Evolutionary conservation across 92 coral and sea anemone genomes (phyloP), one percentile per base, ranked within the genome.

Genomic region (Zoanthus solanderi): DNA sequence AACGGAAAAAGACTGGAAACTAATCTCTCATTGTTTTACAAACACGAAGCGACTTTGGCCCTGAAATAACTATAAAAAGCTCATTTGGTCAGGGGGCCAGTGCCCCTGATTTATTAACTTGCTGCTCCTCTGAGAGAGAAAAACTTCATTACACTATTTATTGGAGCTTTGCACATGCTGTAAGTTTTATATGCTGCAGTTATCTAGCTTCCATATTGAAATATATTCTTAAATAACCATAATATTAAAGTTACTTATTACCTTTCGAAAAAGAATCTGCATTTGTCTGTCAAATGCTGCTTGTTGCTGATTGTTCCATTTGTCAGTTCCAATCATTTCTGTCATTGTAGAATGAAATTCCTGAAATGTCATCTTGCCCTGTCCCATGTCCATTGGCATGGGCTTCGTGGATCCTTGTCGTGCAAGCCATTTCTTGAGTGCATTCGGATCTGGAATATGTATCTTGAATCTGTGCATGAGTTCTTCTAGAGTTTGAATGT

Each of bases 391-490:
- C 18, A 78, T 78, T 58, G 60, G 79, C 66, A 82, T 76, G 18
- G 85, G 85, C 7, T 47, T 18, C 60, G 37, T 5, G 29, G 98
- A 91, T 4, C 95, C 95, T 34, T 93, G 88, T 3, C 94, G 94
- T 34, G 90, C 73, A 75, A 90, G 89, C 98, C 98, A 94, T 83
- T 89, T 69, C 89, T 91, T 94, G 67, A 94, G 85, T 17, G 94
- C 95, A 15, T 13, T 82, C 69, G 67, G 79, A 87, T 93, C 90
- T 7, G 98, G 94, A 56, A 93, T 53, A 75, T 95, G 98, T 14
- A 89, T 89, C 92, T 91, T 95, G 80, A 96, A 96, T 63, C 95
- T 87, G 65, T 78, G 90, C 98, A 96, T 96, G 4, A 96, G 95
- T 71, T 91, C 90, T 87, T 96, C 94, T 11, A 96, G 94, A 42